Evolutionary conservation across 2,888 invertebrate species (phyloP).

Genomic region (Gasteruption jaculator): DNA sequence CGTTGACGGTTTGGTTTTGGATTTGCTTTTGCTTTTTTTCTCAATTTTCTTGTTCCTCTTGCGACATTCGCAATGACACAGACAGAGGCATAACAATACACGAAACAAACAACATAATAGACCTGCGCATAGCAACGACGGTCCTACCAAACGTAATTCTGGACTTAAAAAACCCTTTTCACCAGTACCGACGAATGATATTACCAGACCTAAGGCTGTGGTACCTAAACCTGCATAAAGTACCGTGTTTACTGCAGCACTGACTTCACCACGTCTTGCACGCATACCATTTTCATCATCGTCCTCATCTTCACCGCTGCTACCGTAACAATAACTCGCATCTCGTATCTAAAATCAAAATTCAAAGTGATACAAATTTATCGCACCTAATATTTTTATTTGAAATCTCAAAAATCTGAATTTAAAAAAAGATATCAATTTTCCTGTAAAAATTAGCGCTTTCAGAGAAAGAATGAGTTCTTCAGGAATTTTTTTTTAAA

Average conservation of each 20-base stretch:
- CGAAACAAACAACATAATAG: conserved; percentile 79
- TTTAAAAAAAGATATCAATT: no score
- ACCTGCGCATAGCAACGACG: conserved; percentile 74
- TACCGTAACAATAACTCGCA: conserved; percentile 75
- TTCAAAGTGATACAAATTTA: not conserved
- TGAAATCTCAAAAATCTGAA: no score
- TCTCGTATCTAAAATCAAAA: conserved; percentile 68
- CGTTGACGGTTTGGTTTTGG: conserved; percentile 15
- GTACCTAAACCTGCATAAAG: conserved; percentile 82
- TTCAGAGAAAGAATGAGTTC: no score
- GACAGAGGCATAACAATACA: conserved; percentile 79
- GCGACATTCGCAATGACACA: conserved; percentile 67
- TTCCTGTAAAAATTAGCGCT: no score
- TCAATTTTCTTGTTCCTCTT: conserved; percentile 28
- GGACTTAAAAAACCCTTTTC: conserved; percentile 86
- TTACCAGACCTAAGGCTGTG: conserved; percentile 78
- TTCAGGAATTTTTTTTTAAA: no score
- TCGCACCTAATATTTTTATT: no score
- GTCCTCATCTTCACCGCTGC: conserved; percentile 57
- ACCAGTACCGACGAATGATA: conserved; percentile 86
- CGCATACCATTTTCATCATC: conserved; percentile 56
- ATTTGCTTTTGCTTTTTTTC: conserved; percentile 25
- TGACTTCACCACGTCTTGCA: conserved; percentile 64
- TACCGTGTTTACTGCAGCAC: conserved; percentile 78
- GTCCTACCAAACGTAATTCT: conserved; percentile 81